Evolutionary conservation across 35 echinoderm and acorn worm species (phyloP).

Genomic region (Ophioderma brevispina): DNA sequence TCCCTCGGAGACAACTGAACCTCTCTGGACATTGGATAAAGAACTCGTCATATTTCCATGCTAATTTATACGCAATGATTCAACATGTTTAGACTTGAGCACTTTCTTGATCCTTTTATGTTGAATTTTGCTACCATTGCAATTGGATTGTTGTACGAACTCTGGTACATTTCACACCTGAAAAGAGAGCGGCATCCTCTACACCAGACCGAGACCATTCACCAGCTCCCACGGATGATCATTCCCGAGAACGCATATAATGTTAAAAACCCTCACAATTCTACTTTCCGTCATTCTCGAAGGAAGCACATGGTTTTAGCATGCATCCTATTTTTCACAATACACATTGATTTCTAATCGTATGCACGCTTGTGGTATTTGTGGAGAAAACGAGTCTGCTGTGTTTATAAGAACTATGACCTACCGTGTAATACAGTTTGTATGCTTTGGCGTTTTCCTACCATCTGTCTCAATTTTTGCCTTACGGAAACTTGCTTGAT

Average conservation of each 20-base stretch:
- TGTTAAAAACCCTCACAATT: too few species aligned
- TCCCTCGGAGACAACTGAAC: background rate
- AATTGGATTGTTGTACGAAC: background rate
- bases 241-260: too few species aligned
- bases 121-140: background rate
- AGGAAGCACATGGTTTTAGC: background rate
- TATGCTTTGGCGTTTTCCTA: background rate
- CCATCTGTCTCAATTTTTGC: background rate
- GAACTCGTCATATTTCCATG: background rate
- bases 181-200: background rate
- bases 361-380: background rate
- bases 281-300: background rate
- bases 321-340: background rate
- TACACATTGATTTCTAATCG: background rate
- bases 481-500: background rate
- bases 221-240: background rate
- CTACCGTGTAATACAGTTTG: background rate
- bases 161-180: background rate
- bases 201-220: background rate
- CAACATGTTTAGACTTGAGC: background rate
- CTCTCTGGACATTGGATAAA: background rate
- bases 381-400: background rate
- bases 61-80: background rate
- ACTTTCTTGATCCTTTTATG: background rate
- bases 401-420: background rate